Conservation (phyloP, 2,113 vertebrate species). For the Periophthalmodon schlosseri region DNA sequence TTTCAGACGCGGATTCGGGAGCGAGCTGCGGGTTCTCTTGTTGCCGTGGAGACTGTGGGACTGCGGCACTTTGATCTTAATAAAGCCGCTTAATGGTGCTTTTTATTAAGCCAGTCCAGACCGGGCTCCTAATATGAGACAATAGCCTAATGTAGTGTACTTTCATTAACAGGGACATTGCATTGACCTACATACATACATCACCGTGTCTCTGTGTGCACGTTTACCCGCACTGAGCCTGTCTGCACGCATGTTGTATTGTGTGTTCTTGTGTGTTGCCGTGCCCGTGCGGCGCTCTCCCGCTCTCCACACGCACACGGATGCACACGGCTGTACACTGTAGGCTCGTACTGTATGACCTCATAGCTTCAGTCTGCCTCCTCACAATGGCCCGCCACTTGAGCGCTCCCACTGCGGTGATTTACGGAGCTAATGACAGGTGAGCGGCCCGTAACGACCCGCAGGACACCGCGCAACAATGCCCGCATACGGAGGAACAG, state of each 20-base stretch:
- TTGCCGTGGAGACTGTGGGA: conserved; percentile 50
- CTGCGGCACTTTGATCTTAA: conserved; percentile 56
- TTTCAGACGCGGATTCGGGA: not conserved
- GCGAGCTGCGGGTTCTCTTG: not conserved
- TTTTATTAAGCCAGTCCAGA: conserved; percentile 9
- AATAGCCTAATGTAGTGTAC: too few relatives aligned
- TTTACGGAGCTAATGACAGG: not conserved
- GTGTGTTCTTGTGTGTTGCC: too few relatives aligned
- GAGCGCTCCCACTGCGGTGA: not conserved
- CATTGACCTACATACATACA: not conserved
- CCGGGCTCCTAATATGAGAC: not conserved
- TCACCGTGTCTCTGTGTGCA: too few relatives aligned
- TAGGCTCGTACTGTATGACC: conserved; percentile 3
- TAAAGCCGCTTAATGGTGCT: conserved; percentile 42
- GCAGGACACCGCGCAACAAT: not conserved
- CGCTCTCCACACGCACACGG: too few relatives aligned
- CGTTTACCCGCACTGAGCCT: too few relatives aligned
- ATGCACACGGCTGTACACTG: not conserved
- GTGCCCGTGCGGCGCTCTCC: too few relatives aligned
- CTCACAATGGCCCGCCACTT: not conserved
- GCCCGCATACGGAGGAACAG: too few relatives aligned
- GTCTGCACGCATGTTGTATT: too few relatives aligned
- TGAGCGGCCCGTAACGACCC: not conserved
- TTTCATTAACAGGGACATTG: too few relatives aligned
- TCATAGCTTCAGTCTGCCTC: not conserved